Conservation (phyloP, 1,140 invertebrate species). For the Nephila pilipes region DNA sequence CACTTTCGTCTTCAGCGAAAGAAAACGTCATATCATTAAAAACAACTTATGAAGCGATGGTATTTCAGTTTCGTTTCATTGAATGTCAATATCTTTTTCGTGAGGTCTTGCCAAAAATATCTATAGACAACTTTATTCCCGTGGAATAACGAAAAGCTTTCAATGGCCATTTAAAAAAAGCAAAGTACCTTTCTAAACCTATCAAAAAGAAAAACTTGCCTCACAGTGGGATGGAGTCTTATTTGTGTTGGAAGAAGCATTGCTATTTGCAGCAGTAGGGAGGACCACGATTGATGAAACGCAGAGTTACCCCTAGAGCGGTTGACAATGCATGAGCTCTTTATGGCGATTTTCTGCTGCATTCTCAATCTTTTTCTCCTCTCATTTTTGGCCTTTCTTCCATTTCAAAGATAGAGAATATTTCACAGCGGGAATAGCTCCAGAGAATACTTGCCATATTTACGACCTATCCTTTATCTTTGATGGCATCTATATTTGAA, state of each 20-base stretch:
- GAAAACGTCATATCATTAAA: constrained; percentile 3
- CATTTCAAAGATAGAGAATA: neutral
- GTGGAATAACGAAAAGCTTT: neutral
- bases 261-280: constrained; percentile 9
- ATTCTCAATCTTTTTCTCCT: neutral
- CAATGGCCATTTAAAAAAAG: constrained; percentile 29
- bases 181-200: constrained; percentile 21
- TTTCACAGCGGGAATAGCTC: neutral
- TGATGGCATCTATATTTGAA: neutral
- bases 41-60: constrained; percentile 3
- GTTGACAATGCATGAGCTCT: constrained; percentile 13
- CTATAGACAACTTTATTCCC: constrained; percentile 12
- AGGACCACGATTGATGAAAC: constrained; percentile 15
- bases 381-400: neutral
- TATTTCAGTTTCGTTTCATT: neutral
- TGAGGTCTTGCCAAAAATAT: neutral
- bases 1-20: neutral
- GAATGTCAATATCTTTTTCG: constrained; percentile 3
- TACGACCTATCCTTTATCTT: neutral
- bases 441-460: neutral
- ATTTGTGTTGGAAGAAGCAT: neutral
- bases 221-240: constrained; percentile 9
- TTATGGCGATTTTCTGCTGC: neutral
- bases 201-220: neutral
- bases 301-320: neutral